Evolutionary conservation across 2,888 invertebrate genomes (phyloP).

Genomic region (Hypomecis atomaria): DNA sequence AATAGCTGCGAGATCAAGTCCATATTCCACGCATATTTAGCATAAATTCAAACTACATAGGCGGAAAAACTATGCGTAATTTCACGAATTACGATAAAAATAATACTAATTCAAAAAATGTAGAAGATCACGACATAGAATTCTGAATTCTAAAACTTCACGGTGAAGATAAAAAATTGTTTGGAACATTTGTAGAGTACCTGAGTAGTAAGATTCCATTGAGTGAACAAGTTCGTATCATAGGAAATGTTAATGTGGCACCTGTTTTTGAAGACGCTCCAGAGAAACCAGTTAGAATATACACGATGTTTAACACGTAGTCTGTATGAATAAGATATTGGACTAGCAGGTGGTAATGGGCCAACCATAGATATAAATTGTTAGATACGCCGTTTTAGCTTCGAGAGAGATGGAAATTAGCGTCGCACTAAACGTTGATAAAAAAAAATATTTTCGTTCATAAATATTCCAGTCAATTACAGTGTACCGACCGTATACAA

Average conservation of each 20-base stretch:
- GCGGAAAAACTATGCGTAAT: no score
- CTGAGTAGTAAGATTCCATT: slow-evolving; percentile 1
- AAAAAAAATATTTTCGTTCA: no score
- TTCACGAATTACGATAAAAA: no score
- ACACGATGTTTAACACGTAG: slow-evolving; percentile 24
- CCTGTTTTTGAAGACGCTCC: slow-evolving; percentile 37
- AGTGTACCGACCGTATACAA: no score
- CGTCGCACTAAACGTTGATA: no score
- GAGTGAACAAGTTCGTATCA: slow-evolving; percentile 19
- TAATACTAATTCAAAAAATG: no score
- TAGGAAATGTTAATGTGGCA: slow-evolving; percentile 34
- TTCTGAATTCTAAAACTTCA: background rate
- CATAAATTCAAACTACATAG: no score
- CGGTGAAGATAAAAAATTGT: background rate
- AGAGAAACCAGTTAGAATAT: slow-evolving; percentile 29
- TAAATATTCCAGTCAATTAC: no score
- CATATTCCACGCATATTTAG: no score
- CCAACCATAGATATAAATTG: background rate
- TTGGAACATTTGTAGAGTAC: background rate
- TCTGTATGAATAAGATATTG: slow-evolving; percentile 23
- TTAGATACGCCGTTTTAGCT: no score
- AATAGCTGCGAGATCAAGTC: slow-evolving; percentile 1
- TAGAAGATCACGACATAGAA: background rate
- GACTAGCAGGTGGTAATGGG: slow-evolving; percentile 13
- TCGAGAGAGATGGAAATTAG: no score